These are phyloP conservation scores for Rhegmatorhina hoffmannsi DNA, from an alignment of 2,113 vertebrate species.

Conservation along the genomic window DNA sequence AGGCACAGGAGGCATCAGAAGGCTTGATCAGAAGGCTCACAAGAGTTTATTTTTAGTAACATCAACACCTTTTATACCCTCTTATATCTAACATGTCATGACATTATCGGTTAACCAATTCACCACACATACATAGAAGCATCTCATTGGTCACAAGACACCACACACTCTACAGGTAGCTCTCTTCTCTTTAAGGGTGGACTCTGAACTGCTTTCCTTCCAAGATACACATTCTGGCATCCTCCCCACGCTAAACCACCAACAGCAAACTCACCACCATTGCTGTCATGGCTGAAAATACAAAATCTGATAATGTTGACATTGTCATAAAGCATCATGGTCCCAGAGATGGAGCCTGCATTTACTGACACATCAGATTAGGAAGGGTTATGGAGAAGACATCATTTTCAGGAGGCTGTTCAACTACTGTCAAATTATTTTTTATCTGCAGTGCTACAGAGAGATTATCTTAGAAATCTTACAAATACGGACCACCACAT, in stretches of 20 bases:
- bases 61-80: too few relatives aligned
- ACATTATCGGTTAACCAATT: too few relatives aligned
- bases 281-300: not conserved
- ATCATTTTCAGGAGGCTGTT: not conserved
- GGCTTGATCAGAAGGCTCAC: too few relatives aligned
- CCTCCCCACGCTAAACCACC: not conserved
- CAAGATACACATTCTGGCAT: too few relatives aligned
- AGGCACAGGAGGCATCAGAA: too few relatives aligned
- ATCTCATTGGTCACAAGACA: too few relatives aligned
- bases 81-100: too few relatives aligned
- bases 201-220: too few relatives aligned
- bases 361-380: not conserved
- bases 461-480: not conserved
- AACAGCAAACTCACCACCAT: not conserved
- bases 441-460: not conserved
- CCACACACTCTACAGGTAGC: too few relatives aligned
- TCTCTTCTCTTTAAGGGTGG: too few relatives aligned
- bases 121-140: too few relatives aligned
- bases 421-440: not conserved
- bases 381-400: not conserved
- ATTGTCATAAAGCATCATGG: not conserved
- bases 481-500: fast-evolving
- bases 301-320: fast-evolving
- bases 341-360: not conserved
- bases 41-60: too few relatives aligned